Percentiles rank a stretch among this genome's conserved stretches.
Conservation (phyloP, 2,888 invertebrate species). For the Dynastes maya region DNA sequence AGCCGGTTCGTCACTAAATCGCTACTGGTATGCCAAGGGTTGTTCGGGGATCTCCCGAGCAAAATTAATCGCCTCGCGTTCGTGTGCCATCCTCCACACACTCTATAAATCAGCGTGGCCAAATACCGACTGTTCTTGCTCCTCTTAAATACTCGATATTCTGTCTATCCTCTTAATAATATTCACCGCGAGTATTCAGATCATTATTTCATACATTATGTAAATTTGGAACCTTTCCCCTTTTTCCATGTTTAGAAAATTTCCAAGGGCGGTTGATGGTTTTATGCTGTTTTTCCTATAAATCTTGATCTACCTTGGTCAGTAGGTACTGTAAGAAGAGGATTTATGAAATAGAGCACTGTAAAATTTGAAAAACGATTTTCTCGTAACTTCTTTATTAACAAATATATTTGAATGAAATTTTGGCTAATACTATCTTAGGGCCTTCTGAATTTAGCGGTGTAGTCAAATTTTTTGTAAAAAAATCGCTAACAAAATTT, state of each 20-base stretch:
- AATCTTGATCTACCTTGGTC: no score
- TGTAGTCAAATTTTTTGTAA: no score
- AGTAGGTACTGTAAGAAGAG: no score
- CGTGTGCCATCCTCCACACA: slow-evolving; percentile 35
- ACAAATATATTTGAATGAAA: no score
- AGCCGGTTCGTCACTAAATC: slow-evolving; percentile 33
- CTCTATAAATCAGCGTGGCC: slow-evolving; percentile 32
- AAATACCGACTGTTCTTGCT: background rate
- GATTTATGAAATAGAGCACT: no score
- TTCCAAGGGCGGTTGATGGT: no score
- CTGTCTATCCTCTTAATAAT: slow-evolving; percentile 46
- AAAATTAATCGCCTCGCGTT: slow-evolving; percentile 39
- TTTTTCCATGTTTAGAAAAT: background rate
- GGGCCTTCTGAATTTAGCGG: no score
- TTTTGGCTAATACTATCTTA: no score
- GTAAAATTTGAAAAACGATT: no score
- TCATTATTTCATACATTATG: slow-evolving; percentile 44
- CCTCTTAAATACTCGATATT: slow-evolving; percentile 14
- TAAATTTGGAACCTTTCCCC: background rate
- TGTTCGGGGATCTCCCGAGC: slow-evolving; percentile 16
- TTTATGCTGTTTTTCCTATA: no score
- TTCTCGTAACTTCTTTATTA: no score
- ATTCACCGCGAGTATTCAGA: slow-evolving; percentile 53
- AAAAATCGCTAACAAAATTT: no score
- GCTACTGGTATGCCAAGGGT: slow-evolving; percentile 36